These are phyloP conservation scores for Timema podura DNA, from an alignment of 2,888 invertebrate species.

Conservation along the genomic window DNA sequence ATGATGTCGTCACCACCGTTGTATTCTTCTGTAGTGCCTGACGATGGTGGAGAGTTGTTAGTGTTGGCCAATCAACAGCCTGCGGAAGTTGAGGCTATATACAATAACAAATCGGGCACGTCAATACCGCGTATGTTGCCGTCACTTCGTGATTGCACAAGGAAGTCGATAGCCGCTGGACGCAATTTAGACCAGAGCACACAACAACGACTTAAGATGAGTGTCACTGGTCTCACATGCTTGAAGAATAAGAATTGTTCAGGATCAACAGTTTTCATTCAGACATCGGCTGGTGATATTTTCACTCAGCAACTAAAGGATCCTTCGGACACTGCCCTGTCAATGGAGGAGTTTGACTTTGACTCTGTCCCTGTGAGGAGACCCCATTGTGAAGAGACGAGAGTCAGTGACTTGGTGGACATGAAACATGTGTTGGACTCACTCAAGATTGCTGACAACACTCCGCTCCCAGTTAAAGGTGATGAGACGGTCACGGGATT, in stretches of 20 bases:
- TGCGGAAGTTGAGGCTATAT: not conserved
- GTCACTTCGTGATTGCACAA: not conserved
- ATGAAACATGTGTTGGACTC: no score
- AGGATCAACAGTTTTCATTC: not conserved
- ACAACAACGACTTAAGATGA: not conserved
- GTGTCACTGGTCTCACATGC: conserved; percentile 1
- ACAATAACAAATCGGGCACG: not conserved
- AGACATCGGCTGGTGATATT: conserved; percentile 1
- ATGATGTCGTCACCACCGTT: not conserved
- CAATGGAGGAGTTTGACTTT: no score
- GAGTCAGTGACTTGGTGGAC: no score
- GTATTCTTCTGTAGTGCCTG: not conserved
- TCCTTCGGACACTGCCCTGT: not conserved
- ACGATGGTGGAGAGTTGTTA: not conserved
- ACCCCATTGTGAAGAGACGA: no score
- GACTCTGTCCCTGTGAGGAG: no score
- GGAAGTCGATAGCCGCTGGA: not conserved
- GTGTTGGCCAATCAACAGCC: conserved; percentile 3
- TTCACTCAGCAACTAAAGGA: not conserved
- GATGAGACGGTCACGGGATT: no score
- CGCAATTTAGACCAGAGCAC: not conserved
- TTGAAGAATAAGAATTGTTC: not conserved
- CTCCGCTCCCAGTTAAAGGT: no score
- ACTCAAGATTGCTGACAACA: no score
- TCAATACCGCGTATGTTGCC: not conserved